Evolutionary conservation across 1,140 invertebrate species (phyloP).

Genomic region (Melitaea cinxia): DNA sequence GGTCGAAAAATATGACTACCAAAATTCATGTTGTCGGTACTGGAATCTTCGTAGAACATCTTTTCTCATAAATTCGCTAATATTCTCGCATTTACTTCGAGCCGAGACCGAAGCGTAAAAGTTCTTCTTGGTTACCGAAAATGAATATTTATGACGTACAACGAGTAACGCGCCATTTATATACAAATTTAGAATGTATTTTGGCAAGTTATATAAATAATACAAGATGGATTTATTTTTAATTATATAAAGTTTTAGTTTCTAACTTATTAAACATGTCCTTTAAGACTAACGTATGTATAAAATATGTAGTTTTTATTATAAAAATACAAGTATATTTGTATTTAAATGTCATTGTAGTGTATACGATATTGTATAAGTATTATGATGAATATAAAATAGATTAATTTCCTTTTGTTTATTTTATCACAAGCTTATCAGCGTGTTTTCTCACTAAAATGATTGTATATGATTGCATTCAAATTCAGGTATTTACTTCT

Average conservation of each 20-base stretch:
- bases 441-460: background rate
- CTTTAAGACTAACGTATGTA: background rate
- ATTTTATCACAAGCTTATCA: background rate
- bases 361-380: slow-evolving; percentile 7
- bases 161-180: slow-evolving; percentile 73
- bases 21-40: slow-evolving; percentile 38
- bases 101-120: slow-evolving; percentile 65
- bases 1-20: slow-evolving; percentile 39
- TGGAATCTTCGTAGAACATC: slow-evolving; percentile 61
- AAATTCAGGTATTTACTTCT: background rate
- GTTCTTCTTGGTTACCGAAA: slow-evolving; percentile 72
- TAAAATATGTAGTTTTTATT: background rate
- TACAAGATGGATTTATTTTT: background rate
- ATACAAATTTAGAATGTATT: slow-evolving; percentile 36
- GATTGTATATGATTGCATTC: background rate
- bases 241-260: background rate
- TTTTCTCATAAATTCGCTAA: slow-evolving; percentile 79
- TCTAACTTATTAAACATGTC: background rate
- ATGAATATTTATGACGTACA: slow-evolving; percentile 79
- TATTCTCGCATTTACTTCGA: slow-evolving; percentile 72
- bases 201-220: background rate
- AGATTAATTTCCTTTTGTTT: background rate
- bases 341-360: slow-evolving; percentile 1
- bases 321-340: background rate
- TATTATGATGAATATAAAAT: background rate